phyloP scores from a whole-genome alignment of 2,113 vertebrate species.

The Oxyruncus cristatus region DNA sequence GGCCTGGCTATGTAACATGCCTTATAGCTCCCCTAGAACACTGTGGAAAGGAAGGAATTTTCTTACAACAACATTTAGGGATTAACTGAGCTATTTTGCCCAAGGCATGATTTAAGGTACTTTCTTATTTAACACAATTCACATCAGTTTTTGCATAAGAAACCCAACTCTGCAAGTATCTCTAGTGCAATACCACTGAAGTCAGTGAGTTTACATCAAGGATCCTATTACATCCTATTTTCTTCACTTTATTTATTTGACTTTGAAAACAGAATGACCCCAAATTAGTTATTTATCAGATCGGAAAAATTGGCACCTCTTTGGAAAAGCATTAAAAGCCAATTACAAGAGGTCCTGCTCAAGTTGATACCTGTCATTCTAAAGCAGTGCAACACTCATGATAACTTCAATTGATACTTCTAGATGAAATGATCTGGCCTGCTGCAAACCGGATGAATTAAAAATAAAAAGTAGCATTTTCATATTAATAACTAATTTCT shows the following conservation, averaged over 20 bases:
- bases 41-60: conserved; percentile 1
- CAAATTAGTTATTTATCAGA: neutral
- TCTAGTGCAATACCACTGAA: neutral
- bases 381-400: neutral
- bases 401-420: neutral
- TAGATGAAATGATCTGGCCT: neutral
- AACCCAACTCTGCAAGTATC: neutral
- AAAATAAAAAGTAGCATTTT: neutral
- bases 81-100: conserved; percentile 39
- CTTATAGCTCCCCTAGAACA: neutral
- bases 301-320: neutral
- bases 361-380: neutral
- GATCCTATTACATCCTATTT: neutral
- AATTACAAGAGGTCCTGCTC: neutral
- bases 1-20: neutral
- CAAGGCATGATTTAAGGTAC: conserved; percentile 9
- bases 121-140: conserved; percentile 1
- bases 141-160: neutral
- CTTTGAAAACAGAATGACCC: neutral
- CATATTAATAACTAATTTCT: neutral
- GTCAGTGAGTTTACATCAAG: neutral
- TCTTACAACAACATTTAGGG: conserved; percentile 37
- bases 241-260: neutral
- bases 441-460: neutral
- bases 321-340: neutral